Evolutionary conservation across 2,113 vertebrate species (phyloP), one percentile per base, ranked within the genome.

Genomic region (Amia ocellicauda): DNA sequence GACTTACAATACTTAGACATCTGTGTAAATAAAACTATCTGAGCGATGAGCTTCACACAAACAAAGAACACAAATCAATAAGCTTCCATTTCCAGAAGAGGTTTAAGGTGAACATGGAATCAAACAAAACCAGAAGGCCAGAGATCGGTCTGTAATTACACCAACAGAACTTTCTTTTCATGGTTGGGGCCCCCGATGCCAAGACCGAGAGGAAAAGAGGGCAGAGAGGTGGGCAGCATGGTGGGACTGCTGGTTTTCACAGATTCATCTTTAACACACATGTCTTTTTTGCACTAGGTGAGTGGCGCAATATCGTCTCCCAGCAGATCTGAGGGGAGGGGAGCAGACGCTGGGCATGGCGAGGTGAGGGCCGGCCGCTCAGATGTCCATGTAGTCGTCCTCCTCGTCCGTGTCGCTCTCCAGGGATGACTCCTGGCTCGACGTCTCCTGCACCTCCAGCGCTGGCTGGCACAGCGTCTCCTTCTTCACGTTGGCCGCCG

Each of bases 371-470:
- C 17, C 0, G 7, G 67, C 42, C 20, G 29, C 64, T 97, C 90
- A 97, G 75, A 93, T 89, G 83, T 99, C 97, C 97, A 98, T 98
- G 87, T 92, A 93, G 69, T 98, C 94, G 2, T 97, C 90, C 17
- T 98, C 95, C 75, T 98, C 95, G 4, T 99, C 96, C 0, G 94
- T 93, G 82, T 99, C 96, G 27, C 97, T 99, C 80, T 98, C 96
- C 75, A 97, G 85, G 0, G 95, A 98, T 10, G 97, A 98, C 83
- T 98, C 96, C 84, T 98, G 97, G 86, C 96, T 98, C 31, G 96
- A 98, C 0, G 93, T 97, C 84, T 99, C 97, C 75, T 97, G 91
- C 66, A 96, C 93, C 82, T 98, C 97, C 79, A 98, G 88, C 9
- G 93, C 95, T 1, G 95, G 95, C 83, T 99, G 97, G 76, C 90